Base-by-base conservation (phyloP, 2,888 invertebrate genomes). In the Campoplex nolae region DNA sequence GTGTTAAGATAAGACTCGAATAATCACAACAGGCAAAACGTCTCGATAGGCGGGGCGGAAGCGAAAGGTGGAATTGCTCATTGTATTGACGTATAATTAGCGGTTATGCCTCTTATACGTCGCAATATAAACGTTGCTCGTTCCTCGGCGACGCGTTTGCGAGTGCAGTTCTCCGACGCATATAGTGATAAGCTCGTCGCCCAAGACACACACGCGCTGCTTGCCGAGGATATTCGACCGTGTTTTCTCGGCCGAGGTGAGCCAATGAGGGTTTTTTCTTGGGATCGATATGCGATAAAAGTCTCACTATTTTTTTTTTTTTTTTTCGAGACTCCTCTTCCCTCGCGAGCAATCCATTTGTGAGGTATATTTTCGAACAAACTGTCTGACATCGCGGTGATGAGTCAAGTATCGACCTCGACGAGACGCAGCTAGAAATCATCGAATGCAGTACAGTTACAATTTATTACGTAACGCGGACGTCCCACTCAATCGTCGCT, bases 61-160 rank as follows among this genome's bases (percentile, higher is more conserved):
- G 56, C 56, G 42, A 56, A 68, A 82, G 80, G 80, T 81, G 65
- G 65, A 65, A 80, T 73, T 51, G 73, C 62, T n/a, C 48, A 73
- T 65, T 80, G 54, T 65, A 38, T 38, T n/a, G 68, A 78, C 38
- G 78, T 68, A 68, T 78, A 78, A 78, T 78, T 78, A 78, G 51
- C 68, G 38, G 28, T 67, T 42, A 28, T 51, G 65, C 42, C 9
- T 48, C n/a, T 38, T 28, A 78, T 70, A 51, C 73, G 73, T 71
- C 73, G 80, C 65, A 73, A 79, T 79, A 79, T 79, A 58, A 45
- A 13, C 42, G 68, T 11, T 45, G 62, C 62, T 62, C 62, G 23
- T 42, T 68, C 35, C 45, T 58, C 45, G 65, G 65, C 45, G 32
- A 62, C 42, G 35, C 62, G 58, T 65, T 65, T 42, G 23, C 23